Evolutionary conservation across 2,797 vertebrate genomes (phyloP), one percentile per base, ranked within the genome.

Genomic region (Scleropages formosus): DNA sequence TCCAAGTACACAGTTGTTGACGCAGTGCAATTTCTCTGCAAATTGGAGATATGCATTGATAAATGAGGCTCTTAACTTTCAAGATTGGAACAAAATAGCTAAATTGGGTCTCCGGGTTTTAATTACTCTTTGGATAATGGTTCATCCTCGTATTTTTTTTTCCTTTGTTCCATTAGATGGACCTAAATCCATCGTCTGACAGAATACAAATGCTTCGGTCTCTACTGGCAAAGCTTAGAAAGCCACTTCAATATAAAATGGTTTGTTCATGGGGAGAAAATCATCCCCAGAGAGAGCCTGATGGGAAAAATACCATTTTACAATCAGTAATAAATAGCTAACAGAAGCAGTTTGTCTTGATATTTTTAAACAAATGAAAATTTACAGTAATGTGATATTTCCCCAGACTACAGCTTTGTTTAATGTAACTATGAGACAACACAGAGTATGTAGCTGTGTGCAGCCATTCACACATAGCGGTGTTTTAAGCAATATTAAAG

Each of bases 271-370:
- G 31, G 53, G 24, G 31, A 15, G 84, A 44, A 51, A 24, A 63
- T 18, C 18, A 84, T 75, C 58, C 70, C 76, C 53, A 0, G 73
- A 87, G 83, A 85, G 51, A 81, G 84, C 84, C 79, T 79, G 31
- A 77, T 76, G 72, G 83, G 67, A 56, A 18, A 73, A 74, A 82
- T 24, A 8, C 80, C 82, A 85, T 85, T 87, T 88, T 83, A 83
- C 83, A 87, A 87, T 88, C 77, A 66, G 80, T 83, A 84, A 88
- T 87, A 85, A 84, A 86, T 79, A 84, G 83, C 85, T 85, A 82
- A 84, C 82, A 77, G 76, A 77, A 79, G 80, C 84, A 81, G 27
- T 78, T 74, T 78, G 58, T 78, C 64, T 61, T 59, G 49, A 24
- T 56, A 39, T 51, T 75, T 65, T 51, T 65, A 56, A 65, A 75